These are phyloP conservation scores for Rosalia funebris DNA, from an alignment of 2,888 invertebrate genomes.

Conservation along the genomic window DNA sequence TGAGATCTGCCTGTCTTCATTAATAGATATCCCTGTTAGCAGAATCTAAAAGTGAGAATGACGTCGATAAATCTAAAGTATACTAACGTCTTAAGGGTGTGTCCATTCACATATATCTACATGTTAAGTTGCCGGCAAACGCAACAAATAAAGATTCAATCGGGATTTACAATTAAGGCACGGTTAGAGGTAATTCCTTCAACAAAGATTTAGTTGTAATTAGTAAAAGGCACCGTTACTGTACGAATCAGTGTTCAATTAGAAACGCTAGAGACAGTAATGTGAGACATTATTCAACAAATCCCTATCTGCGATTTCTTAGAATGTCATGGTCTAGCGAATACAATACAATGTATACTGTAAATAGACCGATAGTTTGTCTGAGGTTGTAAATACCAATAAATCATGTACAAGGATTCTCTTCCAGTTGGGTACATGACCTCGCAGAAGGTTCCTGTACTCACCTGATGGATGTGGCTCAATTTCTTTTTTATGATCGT, in stretches of 20 bases:
- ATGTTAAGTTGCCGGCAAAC: slow-evolving; percentile 2
- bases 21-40: slow-evolving; percentile 17
- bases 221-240: neutral
- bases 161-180: slow-evolving; percentile 12
- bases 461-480: slow-evolving; percentile 9
- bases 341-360: slow-evolving; percentile 6
- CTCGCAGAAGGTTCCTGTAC: neutral
- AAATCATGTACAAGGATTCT: slow-evolving; percentile 2
- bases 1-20: slow-evolving; percentile 18
- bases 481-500: too few relatives aligned
- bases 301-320: slow-evolving; percentile 2
- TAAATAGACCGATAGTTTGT: slow-evolving; percentile 10
- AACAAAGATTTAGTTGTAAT: too few relatives aligned
- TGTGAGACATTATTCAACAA: slow-evolving; percentile 7
- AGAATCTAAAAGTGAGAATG: slow-evolving; percentile 8
- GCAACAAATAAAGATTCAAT: neutral
- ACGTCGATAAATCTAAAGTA: slow-evolving; percentile 14
- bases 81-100: slow-evolving; percentile 13
- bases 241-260: slow-evolving; percentile 4
- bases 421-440: neutral
- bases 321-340: slow-evolving; percentile 17
- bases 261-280: neutral
- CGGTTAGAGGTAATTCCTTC: neutral
- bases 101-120: slow-evolving; percentile 7
- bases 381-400: slow-evolving; percentile 8